These are phyloP conservation scores for Onychomys leucogaster DNA, from an alignment of 2,797 vertebrate species.

Conservation along the genomic window DNA sequence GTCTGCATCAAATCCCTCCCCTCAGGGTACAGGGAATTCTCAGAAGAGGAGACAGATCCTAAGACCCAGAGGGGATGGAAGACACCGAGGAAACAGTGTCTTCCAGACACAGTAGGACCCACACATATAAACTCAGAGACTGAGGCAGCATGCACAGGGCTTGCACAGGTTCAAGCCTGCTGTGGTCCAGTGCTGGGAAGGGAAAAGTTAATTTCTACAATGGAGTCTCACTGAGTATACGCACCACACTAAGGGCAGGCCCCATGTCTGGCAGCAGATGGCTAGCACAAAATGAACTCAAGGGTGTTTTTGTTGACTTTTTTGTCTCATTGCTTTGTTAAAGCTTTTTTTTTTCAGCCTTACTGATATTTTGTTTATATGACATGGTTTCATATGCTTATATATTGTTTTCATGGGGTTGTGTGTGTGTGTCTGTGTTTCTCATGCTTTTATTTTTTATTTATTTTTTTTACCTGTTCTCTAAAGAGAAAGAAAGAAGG, in stretches of 20 bases:
- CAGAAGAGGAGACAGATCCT: background rate
- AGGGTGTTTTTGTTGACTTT: background rate
- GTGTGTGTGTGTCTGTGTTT: background rate
- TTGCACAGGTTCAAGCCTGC: background rate
- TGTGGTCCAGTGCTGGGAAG: background rate
- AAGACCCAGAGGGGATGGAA: background rate
- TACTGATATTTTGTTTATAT: background rate
- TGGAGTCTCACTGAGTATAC: background rate
- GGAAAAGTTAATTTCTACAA: background rate
- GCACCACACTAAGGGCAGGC: background rate
- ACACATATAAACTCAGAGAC: background rate
- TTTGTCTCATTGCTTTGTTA: background rate
- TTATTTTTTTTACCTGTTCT: background rate
- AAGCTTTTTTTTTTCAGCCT: background rate
- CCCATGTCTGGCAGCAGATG: background rate
- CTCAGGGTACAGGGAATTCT: background rate
- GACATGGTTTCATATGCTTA: background rate
- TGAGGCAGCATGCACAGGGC: background rate
- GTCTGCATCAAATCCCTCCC: background rate
- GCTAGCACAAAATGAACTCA: background rate
- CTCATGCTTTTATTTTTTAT: background rate
- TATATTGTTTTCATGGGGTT: background rate
- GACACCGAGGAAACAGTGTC: background rate
- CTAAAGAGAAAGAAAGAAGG: background rate
- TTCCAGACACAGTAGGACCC: background rate